Conservation (phyloP, 2,113 vertebrate species). For the Ageneiosus marmoratus region DNA sequence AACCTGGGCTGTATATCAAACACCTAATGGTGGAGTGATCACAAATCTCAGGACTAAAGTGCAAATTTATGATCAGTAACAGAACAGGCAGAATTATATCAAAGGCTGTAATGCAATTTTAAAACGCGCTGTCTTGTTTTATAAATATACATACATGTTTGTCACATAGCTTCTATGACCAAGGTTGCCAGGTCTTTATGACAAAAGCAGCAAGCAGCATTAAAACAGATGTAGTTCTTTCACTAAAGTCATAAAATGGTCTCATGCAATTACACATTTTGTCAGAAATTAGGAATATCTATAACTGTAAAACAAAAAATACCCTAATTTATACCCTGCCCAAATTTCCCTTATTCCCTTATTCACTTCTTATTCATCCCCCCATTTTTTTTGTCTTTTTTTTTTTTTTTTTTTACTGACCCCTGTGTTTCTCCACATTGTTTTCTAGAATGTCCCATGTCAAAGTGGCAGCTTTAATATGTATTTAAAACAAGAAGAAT, state of each 20-base stretch:
- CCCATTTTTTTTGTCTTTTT: neutral
- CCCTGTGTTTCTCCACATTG: neutral
- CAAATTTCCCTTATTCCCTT: neutral
- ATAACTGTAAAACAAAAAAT: too few species aligned
- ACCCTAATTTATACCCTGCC: neutral
- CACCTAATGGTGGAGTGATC: neutral
- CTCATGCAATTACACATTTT: neutral
- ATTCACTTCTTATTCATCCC: neutral
- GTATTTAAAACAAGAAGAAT: neutral
- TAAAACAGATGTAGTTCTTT: neutral
- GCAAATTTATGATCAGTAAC: neutral
- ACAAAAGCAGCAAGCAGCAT: neutral
- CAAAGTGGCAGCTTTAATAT: neutral
- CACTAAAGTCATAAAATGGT: neutral
- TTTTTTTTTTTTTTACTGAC: neutral
- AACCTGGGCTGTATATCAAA: slow-evolving; percentile 6
- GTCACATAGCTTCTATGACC: neutral
- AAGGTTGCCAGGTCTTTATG: neutral
- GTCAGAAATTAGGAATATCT: neutral
- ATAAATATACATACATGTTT: neutral
- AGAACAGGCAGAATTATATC: neutral
- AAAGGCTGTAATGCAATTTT: neutral
- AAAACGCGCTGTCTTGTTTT: neutral
- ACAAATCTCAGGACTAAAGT: neutral
- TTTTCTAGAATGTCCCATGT: neutral